Percentiles rank a stretch among this genome's conserved stretches.
phyloP scores from a whole-genome alignment of 2,888 invertebrate genomes.

The Idaea biselata region DNA sequence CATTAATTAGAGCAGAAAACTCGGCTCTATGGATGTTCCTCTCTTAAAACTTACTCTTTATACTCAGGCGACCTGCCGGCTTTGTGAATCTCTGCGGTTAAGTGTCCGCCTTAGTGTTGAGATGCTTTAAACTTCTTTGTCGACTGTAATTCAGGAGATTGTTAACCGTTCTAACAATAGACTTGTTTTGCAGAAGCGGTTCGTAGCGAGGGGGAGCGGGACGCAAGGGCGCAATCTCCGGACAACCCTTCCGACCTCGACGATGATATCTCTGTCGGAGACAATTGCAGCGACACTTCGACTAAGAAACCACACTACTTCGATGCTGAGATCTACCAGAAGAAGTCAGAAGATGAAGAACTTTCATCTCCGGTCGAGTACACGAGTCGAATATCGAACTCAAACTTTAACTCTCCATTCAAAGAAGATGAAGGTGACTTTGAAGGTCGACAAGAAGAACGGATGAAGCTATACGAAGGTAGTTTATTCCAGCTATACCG shows the following conservation, averaged over 20 bases:
- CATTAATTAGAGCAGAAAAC: slow-evolving; percentile 79
- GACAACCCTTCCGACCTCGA: slow-evolving; percentile 58
- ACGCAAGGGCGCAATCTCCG: slow-evolving; percentile 42
- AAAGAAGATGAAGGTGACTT: slow-evolving; percentile 67
- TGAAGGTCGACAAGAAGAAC: slow-evolving; percentile 53
- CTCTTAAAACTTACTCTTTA: slow-evolving; percentile 76
- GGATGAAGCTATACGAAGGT: slow-evolving; percentile 63
- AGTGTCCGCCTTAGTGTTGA: slow-evolving; percentile 66
- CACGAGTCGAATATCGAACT: slow-evolving; percentile 50
- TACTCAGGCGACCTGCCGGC: slow-evolving; percentile 48
- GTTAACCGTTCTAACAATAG: slow-evolving; percentile 24
- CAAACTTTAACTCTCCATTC: slow-evolving; percentile 61
- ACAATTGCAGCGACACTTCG: slow-evolving; percentile 69
- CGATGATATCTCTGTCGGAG: slow-evolving; percentile 72
- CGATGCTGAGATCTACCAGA: slow-evolving; percentile 38
- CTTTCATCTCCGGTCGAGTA: slow-evolving; percentile 56
- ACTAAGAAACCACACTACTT: slow-evolving; percentile 48
- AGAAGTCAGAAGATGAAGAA: slow-evolving; percentile 47
- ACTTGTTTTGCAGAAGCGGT: slow-evolving; percentile 43
- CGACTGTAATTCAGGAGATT: slow-evolving; percentile 35
- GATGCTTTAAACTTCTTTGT: slow-evolving; percentile 53
- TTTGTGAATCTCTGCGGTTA: slow-evolving; percentile 64
- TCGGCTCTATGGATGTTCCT: slow-evolving; percentile 70
- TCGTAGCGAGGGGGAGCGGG: slow-evolving; percentile 49
- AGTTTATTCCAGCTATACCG: slow-evolving; percentile 69